phyloP scores from a whole-genome alignment of 2,113 vertebrate species.

The Recurvirostra avosetta region DNA sequence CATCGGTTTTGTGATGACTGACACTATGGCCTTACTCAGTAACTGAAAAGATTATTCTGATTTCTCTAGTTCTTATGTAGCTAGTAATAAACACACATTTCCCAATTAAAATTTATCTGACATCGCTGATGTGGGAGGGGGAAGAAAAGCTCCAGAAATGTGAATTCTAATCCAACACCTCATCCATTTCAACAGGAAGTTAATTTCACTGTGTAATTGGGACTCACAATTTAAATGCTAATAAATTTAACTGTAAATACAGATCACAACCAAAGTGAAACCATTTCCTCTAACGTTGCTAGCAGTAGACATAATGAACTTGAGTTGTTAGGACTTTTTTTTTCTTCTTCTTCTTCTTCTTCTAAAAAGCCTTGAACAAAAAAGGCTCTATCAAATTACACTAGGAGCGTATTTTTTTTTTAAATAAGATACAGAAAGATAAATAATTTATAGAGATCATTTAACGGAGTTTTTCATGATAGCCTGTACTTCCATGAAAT shows the following conservation, averaged over 20 bases:
- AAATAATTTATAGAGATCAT: neutral
- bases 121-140: neutral
- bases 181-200: neutral
- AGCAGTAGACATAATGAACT: neutral
- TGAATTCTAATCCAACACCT: neutral
- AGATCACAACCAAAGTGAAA: neutral
- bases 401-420: neutral
- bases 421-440: neutral
- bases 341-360: neutral
- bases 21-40: neutral
- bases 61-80: neutral
- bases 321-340: neutral
- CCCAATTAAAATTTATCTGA: neutral
- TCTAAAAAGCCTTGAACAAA: neutral
- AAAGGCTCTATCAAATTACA: neutral
- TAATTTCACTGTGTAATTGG: neutral
- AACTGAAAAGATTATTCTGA: neutral
- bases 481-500: neutral
- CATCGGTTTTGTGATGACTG: neutral
- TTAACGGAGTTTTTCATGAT: neutral
- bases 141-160: neutral
- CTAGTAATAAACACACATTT: conserved; percentile 9
- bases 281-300: neutral
- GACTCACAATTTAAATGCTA: neutral
- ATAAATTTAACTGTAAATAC: neutral